phyloP scores from a whole-genome alignment of 2,888 invertebrate species.

The Amorpha juglandis region DNA sequence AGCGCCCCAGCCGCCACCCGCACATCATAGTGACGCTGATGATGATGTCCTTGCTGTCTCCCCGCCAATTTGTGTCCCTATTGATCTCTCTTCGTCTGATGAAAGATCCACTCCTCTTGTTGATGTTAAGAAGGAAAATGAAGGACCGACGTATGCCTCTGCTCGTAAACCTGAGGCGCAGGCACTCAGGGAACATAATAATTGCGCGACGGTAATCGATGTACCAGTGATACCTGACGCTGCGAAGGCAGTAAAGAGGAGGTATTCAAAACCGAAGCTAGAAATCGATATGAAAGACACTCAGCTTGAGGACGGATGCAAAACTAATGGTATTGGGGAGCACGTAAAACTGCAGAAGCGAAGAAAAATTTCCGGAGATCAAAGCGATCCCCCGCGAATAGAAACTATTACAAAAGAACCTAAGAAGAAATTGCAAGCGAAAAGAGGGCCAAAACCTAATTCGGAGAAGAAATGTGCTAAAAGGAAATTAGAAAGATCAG shows the following conservation, averaged over 20 bases:
- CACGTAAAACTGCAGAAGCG: constrained; percentile 81
- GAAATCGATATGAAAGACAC: constrained; percentile 80
- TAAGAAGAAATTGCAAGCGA: constrained; percentile 63
- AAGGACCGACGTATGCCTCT: constrained; percentile 68
- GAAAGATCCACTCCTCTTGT: constrained; percentile 74
- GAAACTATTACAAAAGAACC: constrained; percentile 66
- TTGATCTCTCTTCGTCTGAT: constrained; percentile 79
- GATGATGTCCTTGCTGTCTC: constrained; percentile 81
- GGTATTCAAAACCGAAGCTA: constrained; percentile 75
- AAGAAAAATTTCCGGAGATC: constrained; percentile 79
- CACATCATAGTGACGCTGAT: constrained; percentile 76
- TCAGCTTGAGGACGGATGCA: constrained; percentile 73
- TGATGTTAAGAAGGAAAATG: constrained; percentile 79
- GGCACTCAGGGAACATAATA: constrained; percentile 74
- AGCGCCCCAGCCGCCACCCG: constrained; percentile 57
- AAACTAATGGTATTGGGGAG: constrained; percentile 80
- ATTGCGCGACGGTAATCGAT: constrained; percentile 46
- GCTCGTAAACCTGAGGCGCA: constrained; percentile 73
- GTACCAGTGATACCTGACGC: constrained; percentile 48
- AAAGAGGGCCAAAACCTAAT: constrained; percentile 59
- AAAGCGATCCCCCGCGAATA: constrained; percentile 54
- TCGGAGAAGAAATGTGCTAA: constrained; percentile 73
- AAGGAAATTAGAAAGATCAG: constrained; percentile 67
- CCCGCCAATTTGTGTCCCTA: constrained; percentile 73
- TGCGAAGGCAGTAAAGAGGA: constrained; percentile 69